Evolutionary conservation across 2,113 vertebrate genomes (phyloP).

Genomic region (Pandion haliaetus): DNA sequence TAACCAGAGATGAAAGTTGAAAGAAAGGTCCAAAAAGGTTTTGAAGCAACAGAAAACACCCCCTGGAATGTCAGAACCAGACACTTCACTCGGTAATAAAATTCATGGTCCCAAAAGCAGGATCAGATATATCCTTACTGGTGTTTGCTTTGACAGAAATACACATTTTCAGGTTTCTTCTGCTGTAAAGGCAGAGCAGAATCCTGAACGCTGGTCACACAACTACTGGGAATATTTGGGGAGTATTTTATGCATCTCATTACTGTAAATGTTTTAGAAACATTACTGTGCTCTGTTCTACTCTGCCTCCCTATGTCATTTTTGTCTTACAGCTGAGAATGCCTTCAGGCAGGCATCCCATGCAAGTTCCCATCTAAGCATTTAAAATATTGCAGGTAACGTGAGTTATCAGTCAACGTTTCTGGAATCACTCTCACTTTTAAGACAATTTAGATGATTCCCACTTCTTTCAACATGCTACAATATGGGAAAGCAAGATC

Average conservation of each 20-base stretch:
- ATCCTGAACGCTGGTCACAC: not conserved
- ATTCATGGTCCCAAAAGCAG: not conserved
- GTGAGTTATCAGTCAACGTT: not conserved
- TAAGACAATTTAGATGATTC: not conserved
- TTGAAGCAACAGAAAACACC: not conserved
- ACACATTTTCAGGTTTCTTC: not conserved
- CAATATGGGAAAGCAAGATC: not conserved
- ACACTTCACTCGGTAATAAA: not conserved
- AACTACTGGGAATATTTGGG: not conserved
- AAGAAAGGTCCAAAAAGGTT: not conserved
- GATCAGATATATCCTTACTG: not conserved
- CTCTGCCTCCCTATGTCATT: not conserved
- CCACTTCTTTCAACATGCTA: not conserved
- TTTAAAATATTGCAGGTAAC: not conserved
- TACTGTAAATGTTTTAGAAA: not conserved
- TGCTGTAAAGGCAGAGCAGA: not conserved
- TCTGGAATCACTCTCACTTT: not conserved
- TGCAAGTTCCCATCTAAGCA: not conserved
- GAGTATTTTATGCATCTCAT: not conserved
- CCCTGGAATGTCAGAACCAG: not conserved
- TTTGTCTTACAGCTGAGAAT: not conserved
- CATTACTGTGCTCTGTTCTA: not conserved
- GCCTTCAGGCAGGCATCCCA: not conserved
- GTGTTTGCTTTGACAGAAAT: not conserved
- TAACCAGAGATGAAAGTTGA: conserved; percentile 7